Evolutionary conservation across 2,888 invertebrate species (phyloP).

Genomic region (Pteria penguin): DNA sequence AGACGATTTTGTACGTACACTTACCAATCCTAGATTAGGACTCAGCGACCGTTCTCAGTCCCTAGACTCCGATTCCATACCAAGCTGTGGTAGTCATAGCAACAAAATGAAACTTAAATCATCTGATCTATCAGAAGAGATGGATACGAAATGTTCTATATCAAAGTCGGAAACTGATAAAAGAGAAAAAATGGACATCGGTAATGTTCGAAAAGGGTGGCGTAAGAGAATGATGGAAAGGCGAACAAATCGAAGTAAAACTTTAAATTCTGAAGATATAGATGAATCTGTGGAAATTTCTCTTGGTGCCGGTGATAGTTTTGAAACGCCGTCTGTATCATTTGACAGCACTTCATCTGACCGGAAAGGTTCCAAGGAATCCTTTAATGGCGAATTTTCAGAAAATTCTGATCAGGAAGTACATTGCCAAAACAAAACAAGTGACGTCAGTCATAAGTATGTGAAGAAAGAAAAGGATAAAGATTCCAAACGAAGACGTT

Average conservation of each 20-base stretch:
- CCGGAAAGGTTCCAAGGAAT: slow-evolving; percentile 17
- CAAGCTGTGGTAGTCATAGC: not conserved
- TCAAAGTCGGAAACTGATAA: not conserved
- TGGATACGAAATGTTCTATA: slow-evolving; percentile 28
- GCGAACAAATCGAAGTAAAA: slow-evolving; percentile 3
- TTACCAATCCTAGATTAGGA: slow-evolving; percentile 51
- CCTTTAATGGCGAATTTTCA: slow-evolving; percentile 34
- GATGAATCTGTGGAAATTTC: slow-evolving; percentile 30
- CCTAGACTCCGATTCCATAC: slow-evolving; percentile 14
- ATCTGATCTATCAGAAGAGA: slow-evolving; percentile 11
- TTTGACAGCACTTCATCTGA: slow-evolving; percentile 40
- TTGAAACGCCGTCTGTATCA: slow-evolving; percentile 27
- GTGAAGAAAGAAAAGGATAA: slow-evolving; percentile 50
- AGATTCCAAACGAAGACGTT: slow-evolving; percentile 63
- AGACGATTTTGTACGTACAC: slow-evolving; percentile 53
- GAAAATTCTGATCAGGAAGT: slow-evolving; percentile 32
- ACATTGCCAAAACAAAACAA: not conserved
- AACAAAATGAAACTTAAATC: slow-evolving; percentile 29
- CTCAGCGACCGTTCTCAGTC: slow-evolving; percentile 20
- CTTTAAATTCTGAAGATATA: slow-evolving; percentile 16
- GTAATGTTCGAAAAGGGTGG: slow-evolving; percentile 18
- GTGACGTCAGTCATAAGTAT: slow-evolving; percentile 10
- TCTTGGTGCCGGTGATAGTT: slow-evolving; percentile 21
- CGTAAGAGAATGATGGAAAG: slow-evolving; percentile 30
- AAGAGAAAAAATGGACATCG: slow-evolving; percentile 22